phyloP scores from a whole-genome alignment of 2,113 vertebrate genomes.

The Camelus bactrianus region DNA sequence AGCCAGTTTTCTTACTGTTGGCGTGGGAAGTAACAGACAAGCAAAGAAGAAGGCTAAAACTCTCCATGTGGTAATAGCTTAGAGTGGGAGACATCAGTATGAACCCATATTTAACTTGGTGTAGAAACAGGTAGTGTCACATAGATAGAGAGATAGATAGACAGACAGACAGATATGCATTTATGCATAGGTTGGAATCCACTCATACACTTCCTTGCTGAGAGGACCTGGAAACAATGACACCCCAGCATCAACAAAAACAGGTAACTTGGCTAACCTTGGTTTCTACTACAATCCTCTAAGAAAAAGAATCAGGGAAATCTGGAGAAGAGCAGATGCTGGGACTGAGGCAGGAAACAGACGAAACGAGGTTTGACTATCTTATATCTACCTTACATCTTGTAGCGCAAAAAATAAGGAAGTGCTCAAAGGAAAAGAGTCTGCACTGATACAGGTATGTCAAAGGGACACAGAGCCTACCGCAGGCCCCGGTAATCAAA shows the following conservation, averaged over 20 bases:
- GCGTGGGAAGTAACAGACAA: not conserved
- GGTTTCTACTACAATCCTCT: not conserved
- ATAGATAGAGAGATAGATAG: not conserved
- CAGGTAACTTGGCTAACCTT: accelerated
- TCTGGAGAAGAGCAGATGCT: not conserved
- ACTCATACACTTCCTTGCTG: accelerated
- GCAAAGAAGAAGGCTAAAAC: no score
- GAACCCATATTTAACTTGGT: accelerated
- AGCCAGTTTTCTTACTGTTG: not conserved
- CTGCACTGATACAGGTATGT: not conserved
- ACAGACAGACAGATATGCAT: accelerated
- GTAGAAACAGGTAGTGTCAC: no score
- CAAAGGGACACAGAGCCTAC: not conserved
- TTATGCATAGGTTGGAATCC: accelerated
- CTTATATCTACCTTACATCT: not conserved
- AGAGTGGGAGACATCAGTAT: not conserved
- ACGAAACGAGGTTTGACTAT: not conserved
- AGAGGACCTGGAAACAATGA: not conserved
- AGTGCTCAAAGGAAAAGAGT: not conserved
- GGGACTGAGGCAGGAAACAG: not conserved
- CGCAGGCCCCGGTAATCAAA: not conserved
- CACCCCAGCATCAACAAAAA: no score
- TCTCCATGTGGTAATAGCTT: accelerated
- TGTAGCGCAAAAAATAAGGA: not conserved
- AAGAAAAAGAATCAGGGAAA: not conserved